Percentiles rank a stretch among this genome's conserved stretches.
phyloP scores from a whole-genome alignment of 2,113 vertebrate species.

The Vombatus ursinus region DNA sequence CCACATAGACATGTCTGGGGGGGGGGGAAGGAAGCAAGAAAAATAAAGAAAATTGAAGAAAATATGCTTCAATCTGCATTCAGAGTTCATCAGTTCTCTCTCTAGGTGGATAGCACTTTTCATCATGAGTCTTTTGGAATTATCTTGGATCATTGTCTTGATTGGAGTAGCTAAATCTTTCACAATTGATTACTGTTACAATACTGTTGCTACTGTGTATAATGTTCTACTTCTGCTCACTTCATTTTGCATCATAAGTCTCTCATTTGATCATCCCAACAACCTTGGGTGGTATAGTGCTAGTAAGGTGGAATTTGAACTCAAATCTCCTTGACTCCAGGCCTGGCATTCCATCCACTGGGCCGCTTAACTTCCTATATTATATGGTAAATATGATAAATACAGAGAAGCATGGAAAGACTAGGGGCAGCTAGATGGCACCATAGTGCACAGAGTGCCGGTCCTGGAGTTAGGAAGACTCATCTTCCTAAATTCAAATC shows the following conservation, averaged over 20 bases:
- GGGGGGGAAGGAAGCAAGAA: not conserved
- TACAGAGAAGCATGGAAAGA: not conserved
- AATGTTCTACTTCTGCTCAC: not conserved
- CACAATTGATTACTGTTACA: too few relatives aligned
- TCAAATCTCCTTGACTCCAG: not conserved
- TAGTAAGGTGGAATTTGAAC: not conserved
- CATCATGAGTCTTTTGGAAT: too few relatives aligned
- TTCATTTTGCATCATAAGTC: not conserved
- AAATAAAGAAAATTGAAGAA: not conserved
- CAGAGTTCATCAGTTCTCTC: not conserved
- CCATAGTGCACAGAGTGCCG: not conserved
- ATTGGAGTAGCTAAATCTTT: too few relatives aligned
- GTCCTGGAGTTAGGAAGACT: not conserved
- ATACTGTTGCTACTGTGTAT: too few relatives aligned
- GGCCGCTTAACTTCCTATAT: not conserved
- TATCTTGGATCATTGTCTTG: too few relatives aligned
- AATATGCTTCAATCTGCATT: not conserved
- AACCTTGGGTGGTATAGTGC: not conserved
- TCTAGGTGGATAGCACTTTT: too few relatives aligned
- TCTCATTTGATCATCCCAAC: too few relatives aligned
- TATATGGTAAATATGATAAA: not conserved
- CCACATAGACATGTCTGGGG: not conserved
- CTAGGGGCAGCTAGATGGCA: not conserved
- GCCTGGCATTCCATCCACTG: not conserved
- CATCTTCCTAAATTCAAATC: not conserved